phyloP scores from a whole-genome alignment of 2,888 invertebrate genomes.

The Tenthredo mesomela region DNA sequence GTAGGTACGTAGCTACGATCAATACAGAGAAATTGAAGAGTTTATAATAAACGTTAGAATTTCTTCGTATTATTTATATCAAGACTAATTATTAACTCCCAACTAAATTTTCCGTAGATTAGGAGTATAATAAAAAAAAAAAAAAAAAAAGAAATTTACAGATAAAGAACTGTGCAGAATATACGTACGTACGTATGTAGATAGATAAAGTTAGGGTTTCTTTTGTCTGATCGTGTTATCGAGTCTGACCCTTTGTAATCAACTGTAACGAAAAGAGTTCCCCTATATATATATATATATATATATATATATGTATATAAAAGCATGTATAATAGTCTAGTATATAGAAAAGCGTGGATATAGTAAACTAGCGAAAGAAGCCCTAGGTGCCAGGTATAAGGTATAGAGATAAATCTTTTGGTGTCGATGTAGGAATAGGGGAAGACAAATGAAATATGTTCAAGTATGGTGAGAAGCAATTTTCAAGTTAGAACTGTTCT shows the following conservation, averaged over 20 bases:
- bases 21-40: background rate
- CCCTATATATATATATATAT: background rate
- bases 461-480: background rate
- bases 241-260: background rate
- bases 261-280: background rate
- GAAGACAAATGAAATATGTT: background rate
- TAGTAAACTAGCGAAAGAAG: background rate
- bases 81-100: background rate
- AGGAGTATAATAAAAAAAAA: background rate
- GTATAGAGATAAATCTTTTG: background rate
- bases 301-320: background rate
- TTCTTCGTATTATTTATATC: too few species aligned
- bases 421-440: background rate
- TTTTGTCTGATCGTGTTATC: constrained; percentile 4
- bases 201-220: background rate
- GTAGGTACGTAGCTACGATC: background rate
- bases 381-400: background rate
- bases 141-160: background rate
- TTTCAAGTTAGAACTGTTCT: background rate
- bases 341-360: background rate
- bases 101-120: background rate
- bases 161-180: background rate
- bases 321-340: background rate
- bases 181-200: background rate
- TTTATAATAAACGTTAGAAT: background rate